These are phyloP conservation scores for Synanthedon myopaeformis DNA, from an alignment of 2,888 invertebrate species.

Conservation along the genomic window DNA sequence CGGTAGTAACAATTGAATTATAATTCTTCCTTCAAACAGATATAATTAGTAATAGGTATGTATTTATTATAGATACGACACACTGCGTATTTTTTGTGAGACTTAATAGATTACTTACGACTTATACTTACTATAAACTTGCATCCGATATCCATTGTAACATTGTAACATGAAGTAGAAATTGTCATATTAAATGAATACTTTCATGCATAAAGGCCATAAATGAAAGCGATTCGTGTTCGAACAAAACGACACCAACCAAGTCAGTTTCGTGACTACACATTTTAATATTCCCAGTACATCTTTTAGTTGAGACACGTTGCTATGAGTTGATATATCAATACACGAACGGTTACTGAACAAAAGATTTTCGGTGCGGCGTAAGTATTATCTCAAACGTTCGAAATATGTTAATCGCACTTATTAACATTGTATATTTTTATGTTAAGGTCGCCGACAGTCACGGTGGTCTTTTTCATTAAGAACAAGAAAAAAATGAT, in stretches of 20 bases:
- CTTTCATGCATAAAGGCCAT: neutral
- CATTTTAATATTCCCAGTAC: constrained; percentile 45
- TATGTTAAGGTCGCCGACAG: no score
- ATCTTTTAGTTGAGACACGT: constrained; percentile 25
- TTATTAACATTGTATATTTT: no score
- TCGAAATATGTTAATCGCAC: no score
- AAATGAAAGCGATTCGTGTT: neutral
- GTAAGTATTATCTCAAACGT: neutral
- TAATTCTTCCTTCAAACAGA: no score
- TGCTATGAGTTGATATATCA: constrained; percentile 56
- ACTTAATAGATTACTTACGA: no score
- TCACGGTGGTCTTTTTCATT: no score
- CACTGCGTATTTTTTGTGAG: neutral
- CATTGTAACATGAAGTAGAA: neutral
- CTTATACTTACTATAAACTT: no score
- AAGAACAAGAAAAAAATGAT: no score
- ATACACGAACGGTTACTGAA: constrained; percentile 17
- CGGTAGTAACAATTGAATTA: no score
- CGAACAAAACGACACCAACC: neutral
- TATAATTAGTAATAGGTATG: no score
- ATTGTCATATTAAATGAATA: neutral
- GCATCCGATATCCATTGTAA: neutral
- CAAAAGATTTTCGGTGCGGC: neutral
- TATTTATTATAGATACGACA: no score
- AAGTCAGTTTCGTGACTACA: constrained; percentile 42